A percentile compares a stretch with the other conserved stretches of the same genome.
Evolutionary conservation across 2,797 vertebrate species (phyloP).

Genomic region (Lerista edwardsae): DNA sequence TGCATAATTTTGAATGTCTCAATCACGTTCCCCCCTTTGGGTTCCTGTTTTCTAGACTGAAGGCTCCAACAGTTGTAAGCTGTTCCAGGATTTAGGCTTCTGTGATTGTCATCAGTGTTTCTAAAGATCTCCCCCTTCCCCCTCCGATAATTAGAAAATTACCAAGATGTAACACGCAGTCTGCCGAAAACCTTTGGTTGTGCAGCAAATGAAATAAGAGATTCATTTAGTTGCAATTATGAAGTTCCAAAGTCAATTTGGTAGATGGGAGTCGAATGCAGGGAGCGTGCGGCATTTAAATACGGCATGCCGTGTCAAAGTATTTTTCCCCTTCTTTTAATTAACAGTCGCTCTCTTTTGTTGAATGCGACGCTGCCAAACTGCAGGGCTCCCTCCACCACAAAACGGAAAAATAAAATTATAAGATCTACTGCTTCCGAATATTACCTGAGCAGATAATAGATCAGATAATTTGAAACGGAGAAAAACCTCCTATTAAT

Average conservation of each 20-base stretch:
- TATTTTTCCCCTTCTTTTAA: not conserved
- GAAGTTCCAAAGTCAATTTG: not conserved
- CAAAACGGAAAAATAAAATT: too few relatives aligned
- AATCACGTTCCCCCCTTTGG: too few relatives aligned
- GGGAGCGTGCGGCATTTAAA: rapidly evolving
- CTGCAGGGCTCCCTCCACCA: too few relatives aligned
- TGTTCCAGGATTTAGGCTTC: not conserved
- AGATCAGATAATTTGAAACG: too few relatives aligned
- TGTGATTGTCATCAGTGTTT: conserved; percentile 44
- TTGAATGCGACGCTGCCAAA: too few relatives aligned
- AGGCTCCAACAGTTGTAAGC: not conserved
- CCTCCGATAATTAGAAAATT: conserved; percentile 55
- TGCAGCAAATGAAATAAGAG: conserved; percentile 42
- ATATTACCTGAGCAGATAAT: too few relatives aligned
- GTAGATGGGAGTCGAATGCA: not conserved
- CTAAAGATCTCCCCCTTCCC: conserved; percentile 29
- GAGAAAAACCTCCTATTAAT: too few relatives aligned
- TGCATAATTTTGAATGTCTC: too few relatives aligned
- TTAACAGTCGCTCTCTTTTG: not conserved
- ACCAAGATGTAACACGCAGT: conserved; percentile 35
- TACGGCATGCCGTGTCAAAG: not conserved
- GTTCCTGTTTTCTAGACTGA: too few relatives aligned
- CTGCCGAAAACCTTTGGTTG: conserved; percentile 40
- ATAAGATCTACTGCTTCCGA: too few relatives aligned
- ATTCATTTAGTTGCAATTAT: conserved; percentile 42